Evolutionary conservation across 2,113 vertebrate genomes (phyloP), one percentile per base, ranked within the genome.

Genomic region (Sterna hirundo): DNA sequence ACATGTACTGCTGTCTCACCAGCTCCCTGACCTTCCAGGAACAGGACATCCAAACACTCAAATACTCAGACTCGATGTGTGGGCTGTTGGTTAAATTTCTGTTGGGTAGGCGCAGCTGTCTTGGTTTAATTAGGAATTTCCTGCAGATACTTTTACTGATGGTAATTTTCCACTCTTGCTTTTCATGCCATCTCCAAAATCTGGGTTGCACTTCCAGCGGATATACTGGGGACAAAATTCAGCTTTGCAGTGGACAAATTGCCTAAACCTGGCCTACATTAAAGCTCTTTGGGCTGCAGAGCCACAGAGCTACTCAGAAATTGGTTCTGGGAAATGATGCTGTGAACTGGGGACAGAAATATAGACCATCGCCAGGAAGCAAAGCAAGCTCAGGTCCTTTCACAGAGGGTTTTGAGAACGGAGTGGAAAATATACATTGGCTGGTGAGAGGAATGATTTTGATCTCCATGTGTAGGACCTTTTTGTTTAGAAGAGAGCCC

Each of bases 71-170:
- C n/a, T 70, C n/a, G 7, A 6, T 60, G 52, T 83, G 66, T 68
- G 85, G 80, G 42, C 77, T 84, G 22, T 40, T 91, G 83, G 57
- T 75, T 93, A 71, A 84, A 60, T 30, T 32, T 71, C 34, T 64
- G 5, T 60, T 89, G 75, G 68, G 51, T 54, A 77, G 83, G 58
- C 5, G 3, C 68, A 77, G 68, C 62, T 77, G 82, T 46, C 74
- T 49, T 83, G 21, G 62, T 90, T 94, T 90, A 69, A 70, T 77
- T 42, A n/a, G 42, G 40, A 84, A 65, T 94, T 84, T 93, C 55
- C 57, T 76, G 65, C 55, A 51, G 57, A 52, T 86, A 52, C 20
- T 92, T 90, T 93, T 91, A 27, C n/a, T 85, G 75, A 32, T 62
- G 55, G 26, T 79, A 57, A n/a, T 64, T 94, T 94, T 91, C 62